phyloP scores from a whole-genome alignment of 1,140 invertebrate genomes.

The Euglossa dilemma region DNA sequence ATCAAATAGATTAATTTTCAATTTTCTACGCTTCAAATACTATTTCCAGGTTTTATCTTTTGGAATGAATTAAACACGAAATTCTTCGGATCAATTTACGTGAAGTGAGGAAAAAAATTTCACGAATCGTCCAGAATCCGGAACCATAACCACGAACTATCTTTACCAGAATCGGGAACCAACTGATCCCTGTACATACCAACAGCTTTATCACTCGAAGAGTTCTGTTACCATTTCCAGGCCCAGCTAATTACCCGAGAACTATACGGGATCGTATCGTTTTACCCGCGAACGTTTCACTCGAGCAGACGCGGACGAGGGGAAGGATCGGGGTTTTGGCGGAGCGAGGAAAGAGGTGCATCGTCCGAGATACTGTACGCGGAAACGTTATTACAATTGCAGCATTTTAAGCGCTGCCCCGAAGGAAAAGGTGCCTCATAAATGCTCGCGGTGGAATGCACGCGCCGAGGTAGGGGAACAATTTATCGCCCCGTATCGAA shows the following conservation, averaged over 20 bases:
- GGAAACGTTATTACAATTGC: constrained; percentile 41
- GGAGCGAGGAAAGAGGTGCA: no score
- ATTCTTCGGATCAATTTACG: no score
- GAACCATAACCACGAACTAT: no score
- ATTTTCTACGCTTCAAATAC: no score
- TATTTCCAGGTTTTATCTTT: no score
- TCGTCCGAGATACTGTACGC: background rate
- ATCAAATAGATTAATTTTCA: no score
- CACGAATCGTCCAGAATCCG: no score
- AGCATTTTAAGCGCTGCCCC: constrained; percentile 24
- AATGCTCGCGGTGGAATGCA: constrained; percentile 49
- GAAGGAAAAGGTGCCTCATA: constrained; percentile 44
- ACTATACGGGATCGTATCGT: background rate
- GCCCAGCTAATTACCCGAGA: background rate
- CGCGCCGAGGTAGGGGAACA: constrained; percentile 40
- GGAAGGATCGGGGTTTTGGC: background rate
- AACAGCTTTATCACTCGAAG: background rate
- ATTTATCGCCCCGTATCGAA: constrained; percentile 67
- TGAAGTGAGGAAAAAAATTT: no score
- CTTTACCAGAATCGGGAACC: no score
- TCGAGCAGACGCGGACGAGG: background rate
- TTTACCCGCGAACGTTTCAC: background rate
- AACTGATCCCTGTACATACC: no score
- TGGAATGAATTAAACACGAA: no score
- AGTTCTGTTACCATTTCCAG: background rate